Percentiles rank a stretch among this genome's conserved stretches.
Evolutionary conservation across 2,113 vertebrate species (phyloP).

Genomic region (Psilopsiagon aurifrons): DNA sequence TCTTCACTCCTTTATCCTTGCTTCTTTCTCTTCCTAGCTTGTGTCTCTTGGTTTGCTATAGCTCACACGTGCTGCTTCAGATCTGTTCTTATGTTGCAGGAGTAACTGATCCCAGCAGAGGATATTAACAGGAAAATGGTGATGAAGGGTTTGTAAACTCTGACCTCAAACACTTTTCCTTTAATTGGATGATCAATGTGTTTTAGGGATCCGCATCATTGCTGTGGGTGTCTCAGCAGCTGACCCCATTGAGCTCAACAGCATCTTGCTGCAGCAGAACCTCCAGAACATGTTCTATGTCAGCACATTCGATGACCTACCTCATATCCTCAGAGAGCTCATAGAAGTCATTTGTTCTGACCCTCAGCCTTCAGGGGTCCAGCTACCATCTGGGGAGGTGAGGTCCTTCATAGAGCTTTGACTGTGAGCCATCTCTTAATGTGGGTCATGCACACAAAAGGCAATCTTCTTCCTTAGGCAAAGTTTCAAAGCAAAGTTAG

Average conservation of each 20-base stretch:
- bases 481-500: background rate
- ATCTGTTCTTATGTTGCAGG: rapidly evolving
- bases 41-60: background rate
- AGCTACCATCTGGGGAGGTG: background rate
- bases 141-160: background rate
- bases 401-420: background rate
- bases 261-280: conserved; percentile 76
- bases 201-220: conserved; percentile 83
- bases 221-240: conserved; percentile 84
- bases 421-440: background rate
- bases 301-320: conserved; percentile 82
- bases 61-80: background rate
- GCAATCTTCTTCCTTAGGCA: background rate
- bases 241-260: conserved; percentile 79
- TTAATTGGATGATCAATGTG: background rate
- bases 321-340: conserved; percentile 82
- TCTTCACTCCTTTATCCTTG: background rate
- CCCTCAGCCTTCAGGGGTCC: background rate
- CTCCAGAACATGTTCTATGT: conserved; percentile 83
- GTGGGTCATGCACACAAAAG: background rate
- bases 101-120: background rate
- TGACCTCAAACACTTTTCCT: background rate
- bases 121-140: background rate
- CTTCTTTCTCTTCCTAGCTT: background rate
- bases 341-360: conserved; percentile 81